These are phyloP conservation scores for Neoarius graeffei DNA, from an alignment of 2,113 vertebrate species.

Conservation along the genomic window DNA sequence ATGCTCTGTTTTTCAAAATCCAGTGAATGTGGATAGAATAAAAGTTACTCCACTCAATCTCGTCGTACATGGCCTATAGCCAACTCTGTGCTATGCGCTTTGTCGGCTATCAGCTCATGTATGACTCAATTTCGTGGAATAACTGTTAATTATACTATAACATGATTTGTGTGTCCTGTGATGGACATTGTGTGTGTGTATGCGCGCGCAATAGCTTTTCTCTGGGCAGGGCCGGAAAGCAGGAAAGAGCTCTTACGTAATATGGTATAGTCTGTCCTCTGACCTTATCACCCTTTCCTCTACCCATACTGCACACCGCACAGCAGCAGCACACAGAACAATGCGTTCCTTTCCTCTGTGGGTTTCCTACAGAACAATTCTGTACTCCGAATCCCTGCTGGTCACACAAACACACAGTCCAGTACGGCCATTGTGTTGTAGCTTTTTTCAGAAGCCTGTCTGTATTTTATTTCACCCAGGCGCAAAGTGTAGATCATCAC, in stretches of 20 bases:
- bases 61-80: too few relatives aligned
- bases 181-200: slow-evolving; percentile 44
- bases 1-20: too few relatives aligned
- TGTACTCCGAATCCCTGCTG: neutral
- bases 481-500: neutral
- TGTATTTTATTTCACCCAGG: slow-evolving; percentile 14
- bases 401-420: neutral
- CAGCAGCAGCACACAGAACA: slow-evolving; percentile 66
- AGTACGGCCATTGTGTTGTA: neutral
- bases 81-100: too few relatives aligned
- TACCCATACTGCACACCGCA: slow-evolving; percentile 54
- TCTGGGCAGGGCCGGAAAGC: slow-evolving; percentile 30
- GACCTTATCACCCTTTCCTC: slow-evolving; percentile 71
- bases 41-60: too few relatives aligned
- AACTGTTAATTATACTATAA: neutral
- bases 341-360: slow-evolving; percentile 66
- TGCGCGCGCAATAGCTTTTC: neutral
- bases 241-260: slow-evolving; percentile 43
- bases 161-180: slow-evolving; percentile 35
- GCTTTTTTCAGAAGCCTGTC: neutral
- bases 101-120: too few relatives aligned
- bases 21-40: too few relatives aligned
- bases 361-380: slow-evolving; percentile 63
- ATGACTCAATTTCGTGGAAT: too few relatives aligned
- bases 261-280: slow-evolving; percentile 44